Evolutionary conservation across 1,140 invertebrate species (phyloP).

Genomic region (Dreissena polymorpha): DNA sequence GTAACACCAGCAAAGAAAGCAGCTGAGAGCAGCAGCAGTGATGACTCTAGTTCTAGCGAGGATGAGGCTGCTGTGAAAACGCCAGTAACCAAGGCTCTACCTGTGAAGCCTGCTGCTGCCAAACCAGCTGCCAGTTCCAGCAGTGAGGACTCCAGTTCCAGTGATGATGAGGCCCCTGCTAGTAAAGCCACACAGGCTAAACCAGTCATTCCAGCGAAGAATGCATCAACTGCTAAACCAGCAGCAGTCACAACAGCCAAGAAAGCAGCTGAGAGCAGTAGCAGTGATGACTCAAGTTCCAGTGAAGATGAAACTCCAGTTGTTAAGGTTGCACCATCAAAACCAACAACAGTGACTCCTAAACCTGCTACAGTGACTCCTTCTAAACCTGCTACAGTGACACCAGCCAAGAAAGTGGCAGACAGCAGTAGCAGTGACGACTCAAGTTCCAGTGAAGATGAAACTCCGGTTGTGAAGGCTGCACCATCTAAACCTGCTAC

Average conservation of each 20-base stretch:
- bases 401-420: conserved; percentile 10
- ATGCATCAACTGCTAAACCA: conserved; percentile 12
- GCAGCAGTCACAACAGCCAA: conserved; percentile 14
- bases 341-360: neutral
- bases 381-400: neutral
- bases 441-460: conserved; percentile 54
- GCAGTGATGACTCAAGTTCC: conserved; percentile 52
- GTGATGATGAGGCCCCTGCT: conserved; percentile 51
- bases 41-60: conserved; percentile 45
- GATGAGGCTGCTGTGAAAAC: conserved; percentile 38
- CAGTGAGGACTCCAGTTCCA: conserved; percentile 34
- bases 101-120: neutral
- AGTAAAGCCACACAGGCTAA: conserved; percentile 37
- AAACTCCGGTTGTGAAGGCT: conserved; percentile 28
- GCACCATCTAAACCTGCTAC: conserved; percentile 11
- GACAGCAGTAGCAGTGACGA: conserved; percentile 36
- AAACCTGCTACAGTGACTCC: conserved; percentile 7
- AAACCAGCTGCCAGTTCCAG: conserved; percentile 7
- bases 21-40: conserved; percentile 38
- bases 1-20: conserved; percentile 36
- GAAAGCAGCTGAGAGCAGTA: conserved; percentile 30
- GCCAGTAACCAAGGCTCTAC: conserved; percentile 41
- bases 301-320: conserved; percentile 42
- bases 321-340: neutral
- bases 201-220: conserved; percentile 9